A percentile compares a stretch with the other conserved stretches of the same genome.
phyloP scores from a whole-genome alignment of 2,797 vertebrate species.

The Vireo griseus region DNA sequence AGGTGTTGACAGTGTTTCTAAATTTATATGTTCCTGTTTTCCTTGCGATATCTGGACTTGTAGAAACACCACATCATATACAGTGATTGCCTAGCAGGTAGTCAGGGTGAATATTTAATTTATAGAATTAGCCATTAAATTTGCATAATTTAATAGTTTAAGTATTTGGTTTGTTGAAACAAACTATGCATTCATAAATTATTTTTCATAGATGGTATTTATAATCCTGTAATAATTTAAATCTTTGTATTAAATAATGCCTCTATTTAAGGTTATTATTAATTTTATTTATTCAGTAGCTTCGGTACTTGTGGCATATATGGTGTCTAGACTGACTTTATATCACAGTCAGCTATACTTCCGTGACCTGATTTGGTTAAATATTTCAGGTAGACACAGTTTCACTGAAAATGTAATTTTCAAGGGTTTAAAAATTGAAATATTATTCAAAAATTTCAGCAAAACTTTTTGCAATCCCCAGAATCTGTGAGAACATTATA shows the following conservation, averaged over 20 bases:
- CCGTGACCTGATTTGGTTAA: background rate
- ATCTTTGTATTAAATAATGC: background rate
- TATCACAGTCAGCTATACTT: background rate
- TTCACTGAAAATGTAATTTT: background rate
- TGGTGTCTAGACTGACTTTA: background rate
- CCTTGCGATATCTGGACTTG: background rate
- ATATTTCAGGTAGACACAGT: background rate
- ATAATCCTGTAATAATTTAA: background rate
- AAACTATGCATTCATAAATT: background rate
- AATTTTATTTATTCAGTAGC: background rate
- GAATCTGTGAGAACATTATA: background rate
- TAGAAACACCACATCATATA: background rate
- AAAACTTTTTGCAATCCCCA: background rate
- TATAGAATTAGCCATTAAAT: background rate
- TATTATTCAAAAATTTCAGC: background rate
- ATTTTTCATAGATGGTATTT: background rate
- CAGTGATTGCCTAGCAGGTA: background rate
- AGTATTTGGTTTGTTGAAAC: background rate
- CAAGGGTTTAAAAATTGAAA: background rate
- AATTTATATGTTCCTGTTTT: constrained; percentile 20
- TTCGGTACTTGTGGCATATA: background rate
- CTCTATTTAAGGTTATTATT: background rate
- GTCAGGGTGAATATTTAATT: background rate
- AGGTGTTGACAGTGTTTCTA: constrained; percentile 29
- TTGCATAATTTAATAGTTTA: background rate